Base-by-base conservation (phyloP, 2,113 vertebrate species). In the Gymnorhina tibicen region DNA sequence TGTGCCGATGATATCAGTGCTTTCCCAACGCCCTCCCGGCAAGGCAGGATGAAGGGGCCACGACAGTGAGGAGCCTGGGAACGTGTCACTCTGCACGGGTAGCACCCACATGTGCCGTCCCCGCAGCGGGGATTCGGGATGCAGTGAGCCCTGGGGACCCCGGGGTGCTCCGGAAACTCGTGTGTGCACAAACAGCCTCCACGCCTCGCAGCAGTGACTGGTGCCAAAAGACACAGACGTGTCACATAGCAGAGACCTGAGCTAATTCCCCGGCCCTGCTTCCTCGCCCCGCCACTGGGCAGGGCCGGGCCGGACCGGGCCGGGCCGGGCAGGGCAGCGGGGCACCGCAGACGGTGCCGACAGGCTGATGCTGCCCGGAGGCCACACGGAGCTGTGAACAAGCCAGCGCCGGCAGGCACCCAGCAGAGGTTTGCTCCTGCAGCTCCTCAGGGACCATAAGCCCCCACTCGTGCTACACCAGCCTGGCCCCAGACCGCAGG, bases 241-340 rank as follows among this genome's bases (percentile, higher is more conserved):
- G 46, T 69, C 75, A 55, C 93, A 84, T 77, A 93, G 85, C 93
- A 94, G 55, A 94, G 92, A 87, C 42, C 50, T 94, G 90, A 95
- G 79, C 75, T 93, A 79, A 93, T 70, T 64, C 74, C 35, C 59
- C 6, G 3, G 50, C 23, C 41, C 64, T 56, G 73, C 46, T 68
- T 69, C 59, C 74, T 86, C 4, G 1, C n/a, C 62, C 68, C 20
- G 9, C 6, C 0, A 0, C 44, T 3, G 72, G n/a, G n/a, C n/a
- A n/a, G n/a, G n/a, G 47, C 77, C 55, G 62, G 15, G 56, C 35
- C 8, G 53, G 37, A 62, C 28, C 6, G 35, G 23, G n/a, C n/a
- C n/a, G 56, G 50, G 53, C 74, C 69, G 12, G 46, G 42, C 42
- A 44, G 42, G 42, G 39, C 39, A 39, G 39, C n/a, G 50, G 89